Percentiles rank a stretch among this genome's conserved stretches.
These are phyloP conservation scores for Leptinotarsa peninsularis DNA, from an alignment of 2,888 invertebrate genomes.

Conservation along the genomic window DNA sequence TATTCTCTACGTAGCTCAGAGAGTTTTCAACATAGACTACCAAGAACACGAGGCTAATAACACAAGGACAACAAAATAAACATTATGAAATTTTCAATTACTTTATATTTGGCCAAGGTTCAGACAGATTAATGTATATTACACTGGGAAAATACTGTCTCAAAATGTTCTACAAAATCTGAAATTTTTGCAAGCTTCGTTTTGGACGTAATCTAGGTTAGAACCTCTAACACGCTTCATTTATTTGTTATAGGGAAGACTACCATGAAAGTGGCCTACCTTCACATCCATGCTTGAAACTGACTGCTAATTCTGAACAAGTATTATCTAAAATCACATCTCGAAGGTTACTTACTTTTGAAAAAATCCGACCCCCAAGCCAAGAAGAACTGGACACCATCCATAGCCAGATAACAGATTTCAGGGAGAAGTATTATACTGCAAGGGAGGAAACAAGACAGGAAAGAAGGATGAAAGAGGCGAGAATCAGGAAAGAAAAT, in stretches of 20 bases:
- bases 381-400: slow-evolving; percentile 61
- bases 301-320: slow-evolving; percentile 92
- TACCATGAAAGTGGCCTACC: slow-evolving; percentile 82
- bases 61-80: no score
- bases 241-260: slow-evolving; percentile 72
- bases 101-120: no score
- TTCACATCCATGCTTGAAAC: slow-evolving; percentile 79
- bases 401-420: slow-evolving; percentile 64
- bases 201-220: no score
- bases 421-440: slow-evolving; percentile 79
- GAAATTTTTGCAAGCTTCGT: no score
- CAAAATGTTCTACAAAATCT: no score
- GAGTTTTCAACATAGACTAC: no score
- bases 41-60: no score
- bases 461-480: slow-evolving; percentile 70
- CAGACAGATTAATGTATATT: no score
- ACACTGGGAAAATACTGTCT: no score
- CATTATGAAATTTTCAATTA: no score
- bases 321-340: slow-evolving; percentile 83
- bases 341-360: slow-evolving; percentile 86
- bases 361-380: slow-evolving; percentile 75
- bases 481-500: slow-evolving; percentile 57
- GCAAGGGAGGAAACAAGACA: slow-evolving; percentile 75
- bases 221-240: no score
- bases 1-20: no score